Base-by-base conservation (phyloP, 2,797 vertebrate genomes). In the Sebastes ruberrimus region DNA sequence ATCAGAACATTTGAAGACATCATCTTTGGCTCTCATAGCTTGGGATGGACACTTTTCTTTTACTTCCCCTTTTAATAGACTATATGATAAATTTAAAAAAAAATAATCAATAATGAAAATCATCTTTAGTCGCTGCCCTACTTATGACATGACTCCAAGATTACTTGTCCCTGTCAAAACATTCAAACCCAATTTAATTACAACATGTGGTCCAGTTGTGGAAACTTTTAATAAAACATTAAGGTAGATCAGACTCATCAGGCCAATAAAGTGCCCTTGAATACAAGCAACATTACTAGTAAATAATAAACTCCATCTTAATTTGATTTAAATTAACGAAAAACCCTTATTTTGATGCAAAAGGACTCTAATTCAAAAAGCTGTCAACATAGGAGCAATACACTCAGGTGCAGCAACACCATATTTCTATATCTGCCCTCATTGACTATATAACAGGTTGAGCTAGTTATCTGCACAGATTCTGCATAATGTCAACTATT, bases 101-200 rank as follows among this genome's bases (percentile, higher is more conserved):
- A 23, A 23, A 23, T 7, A 14, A 42, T 42, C 38, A 42, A 42
- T 14, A 42, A 42, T 42, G 38, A 42, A 42, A 42, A 42, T 42
- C 38, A 42, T 42, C 38, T 42, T 42, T 42, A 42, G 38, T 42
- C 5, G 5, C 38, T 14, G 38, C 38, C 13, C 13, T 42, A 42
- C 38, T 42, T 42, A 42, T 42, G 38, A 42, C 38, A 42, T 14
- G 5, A 38, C 0, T 42, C 38, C 13, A 42, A 42, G 38, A 42
- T 42, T 38, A 14, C 35, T 14, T 38, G 11, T 20, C 0, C 25
- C 38, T 35, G 18, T 74, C n/a, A 63, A 60, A 61, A 8, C 9
- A 60, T 38, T 33, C n/a, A 76, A 16, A 75, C 38, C 5, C 64
- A 38, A 14, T 83, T 67, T 74, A 38, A 74, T 53, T 18, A 70